Evolutionary conservation across 2,888 invertebrate genomes (phyloP), one percentile per base, ranked within the genome.

Genomic region (Diogma glabrata): DNA sequence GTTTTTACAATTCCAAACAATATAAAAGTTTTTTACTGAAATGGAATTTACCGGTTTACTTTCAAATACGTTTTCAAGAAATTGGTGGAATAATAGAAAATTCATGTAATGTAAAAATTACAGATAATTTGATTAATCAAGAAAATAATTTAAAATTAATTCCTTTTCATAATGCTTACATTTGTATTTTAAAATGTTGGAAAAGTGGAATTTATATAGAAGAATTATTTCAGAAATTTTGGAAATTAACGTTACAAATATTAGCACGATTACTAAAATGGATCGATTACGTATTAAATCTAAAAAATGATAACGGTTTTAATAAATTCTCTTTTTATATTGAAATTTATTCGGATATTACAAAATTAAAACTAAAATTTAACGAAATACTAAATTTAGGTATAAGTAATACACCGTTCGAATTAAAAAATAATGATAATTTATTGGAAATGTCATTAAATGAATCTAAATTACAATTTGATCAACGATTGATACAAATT

Each of bases 21-120:
- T 91, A 87, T 63, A 80, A 80, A 61, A 81, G 78, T 56, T 90
- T 92, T 63, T 78, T 89, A 58, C 81, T 81, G 57, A 82, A 88
- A 59, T 96, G 94, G 88, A 95, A 94, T 70, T 74, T 95, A 49
- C 88, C 92, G 10, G 93, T 96, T n/a, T 96, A 96, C 70, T 95
- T 91, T 67, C 94, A 95, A 72, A 69, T 69, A 43, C 78, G 92
- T 57, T 94, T 92, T 72, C 94, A 94, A 74, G 90, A 93, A 72
- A 88, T 95, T 64, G 91, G 89, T 50, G 85, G 86, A 58, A 72
- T 60, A 9, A 63, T 67, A 17, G 69, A 70, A 52, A 59, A 59
- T 0, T 52, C 57, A 6, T 52, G 69, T 45, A 65, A 63, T 17
- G 64, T 65, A 8, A 24, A 64, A 7, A 52, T 67, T 1, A 56